Evolutionary conservation across 2,797 vertebrate genomes (phyloP).

Genomic region (Ctenopoma multispine): DNA sequence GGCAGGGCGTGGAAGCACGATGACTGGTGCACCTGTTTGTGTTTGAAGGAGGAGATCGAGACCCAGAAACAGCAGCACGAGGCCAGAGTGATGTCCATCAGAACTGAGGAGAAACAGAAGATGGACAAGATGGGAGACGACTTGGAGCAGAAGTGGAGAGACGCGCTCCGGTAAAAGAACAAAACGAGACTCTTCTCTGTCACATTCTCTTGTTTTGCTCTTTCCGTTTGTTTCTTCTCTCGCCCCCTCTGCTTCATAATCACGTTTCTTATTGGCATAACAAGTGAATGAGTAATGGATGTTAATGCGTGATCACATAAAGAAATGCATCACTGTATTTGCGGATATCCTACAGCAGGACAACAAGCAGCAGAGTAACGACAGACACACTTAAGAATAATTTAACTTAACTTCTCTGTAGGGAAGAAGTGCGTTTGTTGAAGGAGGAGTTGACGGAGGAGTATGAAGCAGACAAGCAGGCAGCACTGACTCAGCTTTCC

Average conservation of each 20-base stretch:
- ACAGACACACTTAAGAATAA: background rate
- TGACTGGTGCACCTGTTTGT: background rate
- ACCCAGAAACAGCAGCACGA: slow-evolving; percentile 94
- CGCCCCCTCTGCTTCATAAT: background rate
- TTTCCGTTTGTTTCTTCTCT: slow-evolving; percentile 20
- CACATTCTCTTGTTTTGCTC: slow-evolving; percentile 4
- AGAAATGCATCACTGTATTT: background rate
- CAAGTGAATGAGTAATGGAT: slow-evolving; percentile 2
- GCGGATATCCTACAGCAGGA: slow-evolving; percentile 5
- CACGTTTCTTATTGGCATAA: slow-evolving; percentile 18
- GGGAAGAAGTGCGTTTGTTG: slow-evolving; percentile 93
- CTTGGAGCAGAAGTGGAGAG: slow-evolving; percentile 96
- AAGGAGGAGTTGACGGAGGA: slow-evolving; percentile 92
- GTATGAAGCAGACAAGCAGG: slow-evolving; percentile 94
- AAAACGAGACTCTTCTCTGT: slow-evolving; percentile 4
- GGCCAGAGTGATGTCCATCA: slow-evolving; percentile 87
- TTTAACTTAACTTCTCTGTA: slow-evolving; percentile 51
- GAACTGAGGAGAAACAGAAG: slow-evolving; percentile 94
- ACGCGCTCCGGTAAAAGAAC: slow-evolving; percentile 89
- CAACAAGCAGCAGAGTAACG: background rate
- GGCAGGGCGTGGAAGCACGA: too few relatives aligned
- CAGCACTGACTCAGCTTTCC: slow-evolving; percentile 89
- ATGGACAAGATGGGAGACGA: slow-evolving; percentile 94
- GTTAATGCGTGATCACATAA: slow-evolving; percentile 5
- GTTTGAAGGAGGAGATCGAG: slow-evolving; percentile 90